Evolutionary conservation across 2,113 vertebrate genomes (phyloP), one percentile per base, ranked within the genome.

Genomic region (Pachycephala philippinensis): DNA sequence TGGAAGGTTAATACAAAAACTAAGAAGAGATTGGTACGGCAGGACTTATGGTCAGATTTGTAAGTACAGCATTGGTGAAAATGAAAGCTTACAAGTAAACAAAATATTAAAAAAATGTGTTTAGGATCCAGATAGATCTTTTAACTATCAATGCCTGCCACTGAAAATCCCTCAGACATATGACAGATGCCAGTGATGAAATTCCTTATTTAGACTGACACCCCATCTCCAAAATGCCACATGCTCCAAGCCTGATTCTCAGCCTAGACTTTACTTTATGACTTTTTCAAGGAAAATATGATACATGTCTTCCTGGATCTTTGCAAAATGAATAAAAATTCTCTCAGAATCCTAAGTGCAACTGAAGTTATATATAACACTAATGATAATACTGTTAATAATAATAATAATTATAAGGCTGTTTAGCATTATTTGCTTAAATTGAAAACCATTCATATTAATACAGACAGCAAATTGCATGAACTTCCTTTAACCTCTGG

Each of bases 401-500:
- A 53, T 45, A 52, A 56, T 45, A 70, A 63, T 76, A 53, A 84
- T 82, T 60, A 72, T 53, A 70, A 74, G 39, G 13, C 37, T 84
- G 42, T 77, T 90, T 70, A 45, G 26, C 40, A 82, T 92, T 96
- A 89, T 84, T 91, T 92, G 76, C 76, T 84, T 75, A 90, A 91
- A 95, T 81, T 77, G 40, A 79, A 95, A 92, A 66, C 56, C 31
- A 78, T 75, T 84, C 82, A 49, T 92, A 81, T 84, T 74, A 84
- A 92, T 84, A 40, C 27, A 89, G 72, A 56, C 59, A 90, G 80
- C 3, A 91, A 92, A 92, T 40, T 87, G 54, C 56, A 81, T 87
- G 72, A 95, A 96, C 89, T 90, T 89, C 84, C 84, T 95, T 78
- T 94, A 87, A 93, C 86, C 79, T 96, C 71, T 87, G 60, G 53